phyloP scores from a whole-genome alignment of 2,888 invertebrate genomes.

The Apotomis betuletana region DNA sequence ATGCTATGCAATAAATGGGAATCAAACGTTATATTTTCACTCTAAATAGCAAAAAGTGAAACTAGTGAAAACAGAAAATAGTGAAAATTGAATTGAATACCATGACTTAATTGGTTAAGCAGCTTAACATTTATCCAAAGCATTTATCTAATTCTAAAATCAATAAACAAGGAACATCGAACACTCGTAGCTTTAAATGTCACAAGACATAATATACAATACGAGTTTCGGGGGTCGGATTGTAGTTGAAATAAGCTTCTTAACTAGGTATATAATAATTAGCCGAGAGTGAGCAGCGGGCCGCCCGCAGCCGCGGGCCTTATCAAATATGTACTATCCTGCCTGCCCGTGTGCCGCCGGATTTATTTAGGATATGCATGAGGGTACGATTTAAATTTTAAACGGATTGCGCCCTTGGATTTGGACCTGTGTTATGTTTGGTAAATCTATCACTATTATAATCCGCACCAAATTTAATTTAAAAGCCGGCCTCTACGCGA shows the following conservation, averaged over 20 bases:
- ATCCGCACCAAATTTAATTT: constrained; percentile 62
- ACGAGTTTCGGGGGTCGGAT: constrained; percentile 40
- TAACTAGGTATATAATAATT: constrained; percentile 77
- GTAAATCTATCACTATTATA: constrained; percentile 77
- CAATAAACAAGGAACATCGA: background rate
- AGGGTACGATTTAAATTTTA: constrained; percentile 83
- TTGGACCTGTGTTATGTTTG: constrained; percentile 74
- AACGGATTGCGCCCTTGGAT: constrained; percentile 83
- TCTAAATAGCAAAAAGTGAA: too few relatives aligned
- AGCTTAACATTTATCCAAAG: too few relatives aligned
- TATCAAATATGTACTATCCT: constrained; percentile 83
- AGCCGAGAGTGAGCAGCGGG: constrained; percentile 71
- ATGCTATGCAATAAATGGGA: too few relatives aligned
- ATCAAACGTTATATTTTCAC: too few relatives aligned
- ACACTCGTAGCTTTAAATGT: constrained; percentile 14
- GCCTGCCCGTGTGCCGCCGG: constrained; percentile 71
- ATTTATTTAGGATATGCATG: constrained; percentile 84
- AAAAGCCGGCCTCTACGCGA: constrained; percentile 64
- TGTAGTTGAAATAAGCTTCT: constrained; percentile 65
- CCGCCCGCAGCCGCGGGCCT: constrained; percentile 68
- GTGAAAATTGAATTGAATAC: too few relatives aligned
- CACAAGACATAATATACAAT: background rate
- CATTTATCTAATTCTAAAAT: constrained; percentile 1
- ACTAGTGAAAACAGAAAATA: too few relatives aligned
- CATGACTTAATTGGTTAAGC: background rate